Evolutionary conservation across 2,888 invertebrate genomes (phyloP), one percentile per base, ranked within the genome.

Genomic region (Tridacna gigas): DNA sequence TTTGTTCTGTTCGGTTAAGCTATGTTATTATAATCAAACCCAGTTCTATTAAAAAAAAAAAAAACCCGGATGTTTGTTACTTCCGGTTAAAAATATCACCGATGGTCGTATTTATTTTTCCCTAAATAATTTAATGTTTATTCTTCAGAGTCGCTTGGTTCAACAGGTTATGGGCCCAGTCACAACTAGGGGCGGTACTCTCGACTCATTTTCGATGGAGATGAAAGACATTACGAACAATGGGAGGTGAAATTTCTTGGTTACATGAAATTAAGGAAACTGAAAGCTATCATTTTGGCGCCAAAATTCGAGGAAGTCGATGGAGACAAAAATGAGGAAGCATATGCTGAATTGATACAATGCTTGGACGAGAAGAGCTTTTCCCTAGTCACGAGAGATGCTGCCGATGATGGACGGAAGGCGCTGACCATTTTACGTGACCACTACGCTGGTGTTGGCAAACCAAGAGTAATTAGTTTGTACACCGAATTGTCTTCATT

Each of bases 311-410:
- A 61, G 18, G 61, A 61, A 20, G 22, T 61, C 61, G 61, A 61
- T 22, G 61, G 7, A n/a, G 61, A 61, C n/a, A 61, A 61, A 61
- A 61, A 61, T 61, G 61, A 61, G n/a, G 61, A 61, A 22, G 61
- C 61, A n/a, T 61, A 61, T 20, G 61, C n/a, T 7, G 61, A 61
- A 61, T 61, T 61, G 7, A 61, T 61, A n/a, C 61, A 61, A 61
- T 61, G 61, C 22, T 20, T 61, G 9, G 11, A 61, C n/a, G 61
- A 61, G 13, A 61, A 61, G 22, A 61, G 61, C 61, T 22, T 61
- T 7, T 61, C 61, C 13, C 61, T 61, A 13, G n/a, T 51, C 12
- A 51, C 18, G 51, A 12, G 51, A 18, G 51, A 51, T 18, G 51
- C 51, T 51, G 51, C 51, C 51, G 51, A 51, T 18, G 51, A 51